Percentiles rank a stretch among this genome's conserved stretches.
Conservation (phyloP, 2,797 vertebrate species). For the Hippocampus kuda region DNA sequence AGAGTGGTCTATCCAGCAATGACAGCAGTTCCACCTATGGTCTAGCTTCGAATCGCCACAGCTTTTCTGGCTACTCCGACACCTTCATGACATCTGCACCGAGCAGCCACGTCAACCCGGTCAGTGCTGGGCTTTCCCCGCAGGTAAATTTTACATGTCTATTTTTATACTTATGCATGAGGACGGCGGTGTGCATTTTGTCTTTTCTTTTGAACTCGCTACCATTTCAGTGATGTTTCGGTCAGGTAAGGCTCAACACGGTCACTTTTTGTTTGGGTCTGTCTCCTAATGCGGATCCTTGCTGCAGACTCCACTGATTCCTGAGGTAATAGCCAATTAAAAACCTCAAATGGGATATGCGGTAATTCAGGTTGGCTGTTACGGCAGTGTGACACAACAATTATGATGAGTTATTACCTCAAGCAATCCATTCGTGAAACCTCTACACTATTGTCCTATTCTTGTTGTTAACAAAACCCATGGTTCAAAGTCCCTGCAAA, state of each 20-base stretch:
- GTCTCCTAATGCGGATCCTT: not conserved
- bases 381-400: not conserved
- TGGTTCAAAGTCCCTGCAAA: too few relatives aligned
- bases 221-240: not conserved
- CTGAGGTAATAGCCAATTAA: too few relatives aligned
- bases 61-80: slow-evolving; percentile 92
- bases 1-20: slow-evolving; percentile 71
- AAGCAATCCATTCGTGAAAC: too few relatives aligned
- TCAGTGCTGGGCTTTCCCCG: slow-evolving; percentile 87
- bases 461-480: too few relatives aligned
- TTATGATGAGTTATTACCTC: not conserved
- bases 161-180: not conserved
- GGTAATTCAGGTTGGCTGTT: not conserved
- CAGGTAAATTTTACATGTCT: slow-evolving; percentile 65
- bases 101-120: slow-evolving; percentile 85
- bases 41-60: slow-evolving; percentile 73
- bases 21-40: slow-evolving; percentile 77
- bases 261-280: not conserved
- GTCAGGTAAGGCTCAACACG: too few relatives aligned
- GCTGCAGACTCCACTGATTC: not conserved
- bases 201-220: not conserved
- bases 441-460: too few relatives aligned
- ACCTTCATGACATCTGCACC: slow-evolving; percentile 84
- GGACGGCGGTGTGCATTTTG: too few relatives aligned
- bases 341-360: not conserved